A percentile compares a stretch with the other conserved stretches of the same genome.
phyloP scores from a whole-genome alignment of 30 jellyfish, hydroid and myxozoan species.

The Turritopsis dohrnii region DNA sequence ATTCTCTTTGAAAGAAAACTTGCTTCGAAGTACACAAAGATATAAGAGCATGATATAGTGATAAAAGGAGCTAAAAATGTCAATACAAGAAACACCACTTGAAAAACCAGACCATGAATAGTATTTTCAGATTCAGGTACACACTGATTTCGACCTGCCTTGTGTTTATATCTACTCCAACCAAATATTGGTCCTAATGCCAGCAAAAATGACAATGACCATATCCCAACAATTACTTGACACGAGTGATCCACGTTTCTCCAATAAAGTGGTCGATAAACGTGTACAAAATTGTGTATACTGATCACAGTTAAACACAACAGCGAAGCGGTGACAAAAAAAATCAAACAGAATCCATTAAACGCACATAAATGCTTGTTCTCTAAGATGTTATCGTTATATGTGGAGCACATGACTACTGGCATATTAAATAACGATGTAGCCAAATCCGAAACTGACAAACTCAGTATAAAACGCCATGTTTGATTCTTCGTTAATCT shows the following conservation, averaged over 20 bases:
- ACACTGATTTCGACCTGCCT: slow-evolving; percentile 63
- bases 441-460: slow-evolving; percentile 12
- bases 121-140: slow-evolving; percentile 32
- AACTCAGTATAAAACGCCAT: background rate
- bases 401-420: slow-evolving; percentile 12
- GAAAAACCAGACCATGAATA: background rate
- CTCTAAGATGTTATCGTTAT: background rate
- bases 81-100: background rate
- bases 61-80: slow-evolving; percentile 2
- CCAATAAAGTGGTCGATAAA: slow-evolving; percentile 9
- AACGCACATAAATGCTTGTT: slow-evolving; percentile 1
- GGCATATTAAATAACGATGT: background rate
- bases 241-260: background rate
- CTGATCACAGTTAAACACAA: slow-evolving; percentile 5
- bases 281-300: slow-evolving; percentile 4
- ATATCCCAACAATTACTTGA: slow-evolving; percentile 28
- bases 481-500: background rate
- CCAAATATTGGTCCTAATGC: slow-evolving; percentile 77
- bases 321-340: background rate
- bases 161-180: slow-evolving; percentile 51
- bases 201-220: slow-evolving; percentile 40
- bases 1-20: background rate
- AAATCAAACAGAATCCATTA: slow-evolving; percentile 12
- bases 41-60: background rate
- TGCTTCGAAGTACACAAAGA: slow-evolving; percentile 1